Evolutionary conservation across 2,888 invertebrate species (phyloP).

Genomic region (Amblyteles armatorius): DNA sequence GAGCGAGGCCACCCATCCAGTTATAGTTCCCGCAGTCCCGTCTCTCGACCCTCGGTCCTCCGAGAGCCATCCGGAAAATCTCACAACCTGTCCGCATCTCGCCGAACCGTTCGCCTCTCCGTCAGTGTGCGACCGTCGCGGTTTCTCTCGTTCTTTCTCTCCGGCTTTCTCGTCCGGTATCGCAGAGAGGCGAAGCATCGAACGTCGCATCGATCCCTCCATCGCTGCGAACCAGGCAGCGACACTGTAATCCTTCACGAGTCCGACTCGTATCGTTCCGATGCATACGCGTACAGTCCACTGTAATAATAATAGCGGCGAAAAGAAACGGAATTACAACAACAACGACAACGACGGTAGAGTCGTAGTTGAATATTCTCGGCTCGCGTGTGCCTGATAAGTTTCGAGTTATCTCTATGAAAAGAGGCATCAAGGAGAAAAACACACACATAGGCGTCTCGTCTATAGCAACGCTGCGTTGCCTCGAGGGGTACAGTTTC

Average conservation of each 20-base stretch:
- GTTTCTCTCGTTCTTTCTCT: conserved; percentile 32
- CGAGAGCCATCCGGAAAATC: not conserved
- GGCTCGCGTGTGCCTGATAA: conserved; percentile 43
- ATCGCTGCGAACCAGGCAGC: conserved; percentile 11
- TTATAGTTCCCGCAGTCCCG: conserved; percentile 60
- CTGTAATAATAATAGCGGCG: conserved; percentile 38
- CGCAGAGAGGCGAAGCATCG: not conserved
- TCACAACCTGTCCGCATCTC: conserved; percentile 7
- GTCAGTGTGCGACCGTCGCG: conserved; percentile 24
- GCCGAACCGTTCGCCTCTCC: conserved; percentile 1
- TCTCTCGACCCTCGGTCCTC: conserved; percentile 59
- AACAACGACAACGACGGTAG: not conserved
- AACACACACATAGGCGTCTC: not conserved
- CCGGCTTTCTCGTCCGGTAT: not conserved
- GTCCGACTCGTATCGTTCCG: not conserved
- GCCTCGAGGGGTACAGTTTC: not conserved
- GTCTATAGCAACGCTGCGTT: conserved; percentile 9
- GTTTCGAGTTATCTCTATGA: conserved; percentile 58
- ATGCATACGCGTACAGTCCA: not conserved
- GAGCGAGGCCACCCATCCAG: conserved; percentile 59
- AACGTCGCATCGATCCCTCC: not conserved
- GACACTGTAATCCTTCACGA: not conserved
- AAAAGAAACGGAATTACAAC: not conserved
- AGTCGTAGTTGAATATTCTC: conserved; percentile 59
- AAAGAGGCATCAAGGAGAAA: conserved; percentile 66